Percentiles rank a stretch among this genome's conserved stretches.
phyloP scores from a whole-genome alignment of 2,888 invertebrate genomes.

The Ichneumoninae sp. region DNA sequence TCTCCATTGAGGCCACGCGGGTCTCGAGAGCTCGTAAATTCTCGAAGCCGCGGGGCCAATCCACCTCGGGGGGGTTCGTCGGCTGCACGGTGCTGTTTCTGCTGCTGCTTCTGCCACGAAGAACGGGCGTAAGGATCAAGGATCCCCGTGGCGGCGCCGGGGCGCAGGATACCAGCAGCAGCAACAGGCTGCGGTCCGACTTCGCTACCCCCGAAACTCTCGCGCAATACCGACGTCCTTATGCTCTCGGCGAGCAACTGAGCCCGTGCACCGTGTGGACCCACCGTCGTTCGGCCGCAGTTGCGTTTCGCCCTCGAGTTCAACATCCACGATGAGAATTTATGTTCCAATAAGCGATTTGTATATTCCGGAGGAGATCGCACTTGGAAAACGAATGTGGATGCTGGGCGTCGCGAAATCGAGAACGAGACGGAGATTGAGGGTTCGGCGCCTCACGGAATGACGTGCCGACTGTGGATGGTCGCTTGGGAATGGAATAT shows the following conservation, averaged over 20 bases:
- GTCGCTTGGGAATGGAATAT: slow-evolving; percentile 15
- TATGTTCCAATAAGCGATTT: slow-evolving; percentile 78
- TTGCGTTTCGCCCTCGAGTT: slow-evolving; percentile 67
- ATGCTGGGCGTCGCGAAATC: slow-evolving; percentile 8
- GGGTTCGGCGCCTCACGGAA: background rate
- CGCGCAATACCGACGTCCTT: slow-evolving; percentile 52
- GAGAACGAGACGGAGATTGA: slow-evolving; percentile 30
- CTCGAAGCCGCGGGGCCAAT: slow-evolving; percentile 74
- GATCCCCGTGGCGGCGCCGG: slow-evolving; percentile 79
- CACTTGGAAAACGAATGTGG: slow-evolving; percentile 25
- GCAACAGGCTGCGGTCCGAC: slow-evolving; percentile 81
- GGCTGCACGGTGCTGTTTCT: slow-evolving; percentile 70
- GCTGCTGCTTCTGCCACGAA: slow-evolving; percentile 59
- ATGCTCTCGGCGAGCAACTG: slow-evolving; percentile 51
- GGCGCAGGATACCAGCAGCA: slow-evolving; percentile 69
- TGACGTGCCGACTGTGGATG: slow-evolving; percentile 25
- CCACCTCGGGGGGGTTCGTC: slow-evolving; percentile 77
- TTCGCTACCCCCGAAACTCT: slow-evolving; percentile 63
- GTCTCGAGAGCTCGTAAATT: slow-evolving; percentile 79
- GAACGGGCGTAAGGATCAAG: slow-evolving; percentile 79
- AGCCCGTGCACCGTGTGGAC: slow-evolving; percentile 63
- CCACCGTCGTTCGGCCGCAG: slow-evolving; percentile 77
- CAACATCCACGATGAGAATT: slow-evolving; percentile 78
- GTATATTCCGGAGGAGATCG: slow-evolving; percentile 65
- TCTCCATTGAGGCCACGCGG: slow-evolving; percentile 47